Conservation (phyloP, 2,888 invertebrate genomes). For the Scaptomyza polygonia region DNA sequence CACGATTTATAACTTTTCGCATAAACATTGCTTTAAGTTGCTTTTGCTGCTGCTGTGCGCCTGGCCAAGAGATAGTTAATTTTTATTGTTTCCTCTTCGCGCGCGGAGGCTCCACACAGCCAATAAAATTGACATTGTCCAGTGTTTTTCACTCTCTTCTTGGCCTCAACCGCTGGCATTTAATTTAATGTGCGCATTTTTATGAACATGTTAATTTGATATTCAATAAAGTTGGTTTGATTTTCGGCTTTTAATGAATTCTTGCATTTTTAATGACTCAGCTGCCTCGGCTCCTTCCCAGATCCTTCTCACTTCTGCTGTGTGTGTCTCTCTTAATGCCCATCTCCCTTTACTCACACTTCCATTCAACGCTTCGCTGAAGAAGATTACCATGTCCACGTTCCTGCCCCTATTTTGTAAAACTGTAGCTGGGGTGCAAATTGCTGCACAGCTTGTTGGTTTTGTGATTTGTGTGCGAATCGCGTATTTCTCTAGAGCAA, state of each 20-base stretch:
- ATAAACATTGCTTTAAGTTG: constrained; percentile 50
- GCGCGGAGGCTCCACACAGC: constrained; percentile 34
- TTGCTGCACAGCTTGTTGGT: constrained; percentile 70
- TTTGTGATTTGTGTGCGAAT: constrained; percentile 64
- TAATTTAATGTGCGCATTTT: constrained; percentile 77
- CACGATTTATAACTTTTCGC: constrained; percentile 39
- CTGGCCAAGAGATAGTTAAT: constrained; percentile 53
- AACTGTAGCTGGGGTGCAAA: constrained; percentile 43
- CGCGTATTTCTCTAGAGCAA: constrained; percentile 18
- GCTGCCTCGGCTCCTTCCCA: constrained; percentile 6
- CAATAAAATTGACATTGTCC: constrained; percentile 62
- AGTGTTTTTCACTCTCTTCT: constrained; percentile 28
- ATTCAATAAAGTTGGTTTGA: constrained; percentile 80
- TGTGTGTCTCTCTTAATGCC: constrained; percentile 52
- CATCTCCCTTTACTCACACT: constrained; percentile 14
- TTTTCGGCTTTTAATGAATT: constrained; percentile 80
- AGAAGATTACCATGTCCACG: constrained; percentile 46
- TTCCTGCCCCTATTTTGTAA: neutral
- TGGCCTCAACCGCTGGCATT: constrained; percentile 42
- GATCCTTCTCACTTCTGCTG: constrained; percentile 9
- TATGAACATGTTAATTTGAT: constrained; percentile 81
- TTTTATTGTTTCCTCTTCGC: constrained; percentile 69
- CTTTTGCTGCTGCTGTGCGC: constrained; percentile 25
- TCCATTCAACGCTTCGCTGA: constrained; percentile 54
- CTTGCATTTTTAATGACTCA: constrained; percentile 71